These are phyloP conservation scores for Notocelia uddmanniana DNA, from an alignment of 2,888 invertebrate genomes.

Conservation along the genomic window DNA sequence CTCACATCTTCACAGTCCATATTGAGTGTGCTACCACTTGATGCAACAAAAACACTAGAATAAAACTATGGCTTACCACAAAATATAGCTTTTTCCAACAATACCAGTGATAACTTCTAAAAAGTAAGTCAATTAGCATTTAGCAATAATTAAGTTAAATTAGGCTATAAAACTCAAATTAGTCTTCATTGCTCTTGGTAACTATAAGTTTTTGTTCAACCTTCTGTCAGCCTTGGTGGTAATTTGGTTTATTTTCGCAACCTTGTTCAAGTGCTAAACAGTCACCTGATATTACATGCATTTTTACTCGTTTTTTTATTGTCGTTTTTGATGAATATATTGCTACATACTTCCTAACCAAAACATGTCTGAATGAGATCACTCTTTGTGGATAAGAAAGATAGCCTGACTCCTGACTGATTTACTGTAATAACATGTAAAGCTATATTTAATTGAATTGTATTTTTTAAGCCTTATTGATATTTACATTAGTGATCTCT, in stretches of 20 bases:
- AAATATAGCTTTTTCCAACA: conserved; percentile 27
- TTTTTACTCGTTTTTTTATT: no score
- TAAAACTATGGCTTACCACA: background rate
- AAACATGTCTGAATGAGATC: no score
- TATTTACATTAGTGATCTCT: no score
- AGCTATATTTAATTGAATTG: no score
- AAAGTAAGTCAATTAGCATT: conserved; percentile 6
- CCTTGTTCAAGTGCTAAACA: conserved; percentile 27
- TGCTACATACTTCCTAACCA: no score
- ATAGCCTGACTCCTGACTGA: no score
- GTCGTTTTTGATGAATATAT: no score
- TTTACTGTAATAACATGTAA: no score
- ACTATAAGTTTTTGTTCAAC: conserved; percentile 11
- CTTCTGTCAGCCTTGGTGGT: conserved; percentile 12
- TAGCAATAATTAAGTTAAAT: background rate
- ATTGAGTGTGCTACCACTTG: background rate
- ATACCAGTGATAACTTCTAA: background rate
- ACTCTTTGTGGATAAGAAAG: no score
- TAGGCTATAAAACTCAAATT: conserved; percentile 4
- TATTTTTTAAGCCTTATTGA: no score
- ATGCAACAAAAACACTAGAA: conserved; percentile 8
- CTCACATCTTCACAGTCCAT: conserved; percentile 42
- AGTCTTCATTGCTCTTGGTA: background rate
- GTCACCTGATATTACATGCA: conserved; percentile 13
- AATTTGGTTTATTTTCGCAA: conserved; percentile 23